phyloP scores from a whole-genome alignment of 2,888 invertebrate species.

The Diplolepis rosae region DNA sequence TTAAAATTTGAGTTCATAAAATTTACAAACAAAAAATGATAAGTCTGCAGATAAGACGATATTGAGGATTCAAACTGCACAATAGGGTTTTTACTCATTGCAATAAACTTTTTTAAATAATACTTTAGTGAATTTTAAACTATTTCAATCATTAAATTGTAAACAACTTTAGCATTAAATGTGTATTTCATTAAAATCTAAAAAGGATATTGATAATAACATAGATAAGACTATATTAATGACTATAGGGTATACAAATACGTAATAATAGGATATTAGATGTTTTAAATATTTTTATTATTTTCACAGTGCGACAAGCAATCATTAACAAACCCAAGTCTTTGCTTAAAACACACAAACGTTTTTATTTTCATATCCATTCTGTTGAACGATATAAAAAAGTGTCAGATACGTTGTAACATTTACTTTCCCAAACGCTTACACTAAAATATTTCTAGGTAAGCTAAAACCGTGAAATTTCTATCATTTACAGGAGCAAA shows the following conservation, averaged over 20 bases:
- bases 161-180: too few relatives aligned
- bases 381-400: conserved; percentile 24
- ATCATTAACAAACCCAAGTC: conserved; percentile 51
- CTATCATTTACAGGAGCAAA: not conserved
- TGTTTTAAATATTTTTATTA: conserved; percentile 15
- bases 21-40: not conserved
- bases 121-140: too few relatives aligned
- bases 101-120: too few relatives aligned
- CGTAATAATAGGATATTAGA: not conserved
- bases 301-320: conserved; percentile 49
- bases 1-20: not conserved
- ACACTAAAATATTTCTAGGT: not conserved
- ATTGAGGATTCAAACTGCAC: too few relatives aligned
- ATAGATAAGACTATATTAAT: too few relatives aligned
- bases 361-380: conserved; percentile 26
- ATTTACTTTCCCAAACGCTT: not conserved
- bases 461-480: not conserved
- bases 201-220: too few relatives aligned
- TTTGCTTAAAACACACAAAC: conserved; percentile 48
- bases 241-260: too few relatives aligned
- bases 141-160: too few relatives aligned
- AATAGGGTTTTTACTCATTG: too few relatives aligned
- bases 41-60: too few relatives aligned
- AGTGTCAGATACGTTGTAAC: conserved; percentile 5
- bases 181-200: too few relatives aligned